phyloP scores from a whole-genome alignment of 2,888 invertebrate genomes.

The Corbicula japonica region DNA sequence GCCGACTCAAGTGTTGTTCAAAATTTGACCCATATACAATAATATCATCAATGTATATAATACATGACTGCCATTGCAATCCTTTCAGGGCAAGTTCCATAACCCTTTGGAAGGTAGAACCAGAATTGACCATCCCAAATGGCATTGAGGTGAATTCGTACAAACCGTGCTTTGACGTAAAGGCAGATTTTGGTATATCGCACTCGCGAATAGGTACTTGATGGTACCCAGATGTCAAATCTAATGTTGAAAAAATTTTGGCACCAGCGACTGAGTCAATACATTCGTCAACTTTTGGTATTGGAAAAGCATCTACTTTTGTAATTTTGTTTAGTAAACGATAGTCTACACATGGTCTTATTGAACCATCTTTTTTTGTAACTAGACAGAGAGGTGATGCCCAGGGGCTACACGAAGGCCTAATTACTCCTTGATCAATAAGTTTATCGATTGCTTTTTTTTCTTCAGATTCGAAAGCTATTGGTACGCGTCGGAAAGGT shows the following conservation, averaged over 20 bases:
- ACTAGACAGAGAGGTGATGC: slow-evolving; percentile 47
- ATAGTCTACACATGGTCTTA: slow-evolving; percentile 59
- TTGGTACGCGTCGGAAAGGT: slow-evolving; percentile 28
- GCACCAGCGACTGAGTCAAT: slow-evolving; percentile 53
- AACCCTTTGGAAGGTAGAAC: slow-evolving; percentile 53
- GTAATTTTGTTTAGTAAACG: slow-evolving; percentile 52
- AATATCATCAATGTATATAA: slow-evolving; percentile 62
- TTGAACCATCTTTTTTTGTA: too few relatives aligned
- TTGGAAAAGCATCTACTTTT: slow-evolving; percentile 55
- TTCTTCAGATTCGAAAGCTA: slow-evolving; percentile 39
- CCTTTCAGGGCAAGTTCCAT: slow-evolving; percentile 61
- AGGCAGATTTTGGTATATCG: slow-evolving; percentile 65
- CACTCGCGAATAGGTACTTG: slow-evolving; percentile 52
- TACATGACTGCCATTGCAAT: slow-evolving; percentile 56
- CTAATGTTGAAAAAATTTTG: slow-evolving; percentile 47
- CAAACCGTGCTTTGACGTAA: slow-evolving; percentile 57
- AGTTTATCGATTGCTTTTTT: slow-evolving; percentile 43
- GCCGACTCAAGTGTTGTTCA: slow-evolving; percentile 47
- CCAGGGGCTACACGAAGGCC: slow-evolving; percentile 51
- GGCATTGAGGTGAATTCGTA: slow-evolving; percentile 57
- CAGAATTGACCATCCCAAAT: slow-evolving; percentile 54
- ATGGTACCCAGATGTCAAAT: slow-evolving; percentile 55
- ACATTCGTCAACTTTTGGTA: slow-evolving; percentile 60
- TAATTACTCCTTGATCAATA: slow-evolving; percentile 28
- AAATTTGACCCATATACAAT: slow-evolving; percentile 50